Percentiles rank a stretch among this genome's conserved stretches.
phyloP scores from a whole-genome alignment of 2,113 vertebrate species.

The Hippocampus comes region DNA sequence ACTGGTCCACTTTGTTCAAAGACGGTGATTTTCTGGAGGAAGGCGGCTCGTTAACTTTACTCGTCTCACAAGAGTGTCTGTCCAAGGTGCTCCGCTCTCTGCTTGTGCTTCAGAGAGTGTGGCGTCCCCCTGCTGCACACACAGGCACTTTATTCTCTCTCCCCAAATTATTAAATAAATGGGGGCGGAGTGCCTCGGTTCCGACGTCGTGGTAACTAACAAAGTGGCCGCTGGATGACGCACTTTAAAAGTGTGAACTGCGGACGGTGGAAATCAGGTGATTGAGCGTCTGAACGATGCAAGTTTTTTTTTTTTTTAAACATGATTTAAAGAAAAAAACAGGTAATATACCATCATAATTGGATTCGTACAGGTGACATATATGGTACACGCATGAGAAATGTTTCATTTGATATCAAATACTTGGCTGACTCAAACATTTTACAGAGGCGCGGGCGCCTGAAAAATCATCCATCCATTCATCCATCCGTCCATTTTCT shows the following conservation, averaged over 20 bases:
- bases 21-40: conserved; percentile 41
- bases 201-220: conserved; percentile 3
- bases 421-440: too few species aligned
- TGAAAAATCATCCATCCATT: too few species aligned
- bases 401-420: not conserved
- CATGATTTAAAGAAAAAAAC: not conserved
- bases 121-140: conserved; percentile 31
- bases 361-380: not conserved
- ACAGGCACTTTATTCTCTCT: conserved; percentile 56
- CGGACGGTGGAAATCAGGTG: conserved; percentile 1
- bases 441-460: too few species aligned
- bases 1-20: conserved; percentile 42
- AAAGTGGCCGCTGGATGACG: conserved; percentile 51
- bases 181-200: not conserved
- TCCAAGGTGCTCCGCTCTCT: conserved; percentile 21
- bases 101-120: conserved; percentile 10
- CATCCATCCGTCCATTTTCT: too few species aligned
- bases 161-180: conserved; percentile 44
- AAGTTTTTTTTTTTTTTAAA: not conserved
- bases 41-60: conserved; percentile 50
- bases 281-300: too few species aligned
- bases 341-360: not conserved
- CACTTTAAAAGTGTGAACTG: conserved; percentile 10
- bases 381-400: not conserved
- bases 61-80: conserved; percentile 18